These are phyloP conservation scores for Cephalopachus bancanus DNA, from an alignment of 2,797 vertebrate species.

Conservation along the genomic window DNA sequence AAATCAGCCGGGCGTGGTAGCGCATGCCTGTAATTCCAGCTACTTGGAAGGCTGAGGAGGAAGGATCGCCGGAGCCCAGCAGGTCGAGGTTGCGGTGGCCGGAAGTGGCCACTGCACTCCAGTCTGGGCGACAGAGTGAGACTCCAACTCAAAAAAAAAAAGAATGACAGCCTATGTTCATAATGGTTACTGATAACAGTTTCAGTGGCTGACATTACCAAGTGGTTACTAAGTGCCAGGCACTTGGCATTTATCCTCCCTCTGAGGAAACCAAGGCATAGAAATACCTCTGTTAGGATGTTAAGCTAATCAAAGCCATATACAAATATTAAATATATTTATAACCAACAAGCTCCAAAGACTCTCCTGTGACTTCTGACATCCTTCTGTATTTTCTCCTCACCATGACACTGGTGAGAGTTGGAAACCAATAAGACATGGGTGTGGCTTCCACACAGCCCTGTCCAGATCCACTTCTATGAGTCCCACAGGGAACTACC, in stretches of 20 bases:
- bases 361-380: background rate
- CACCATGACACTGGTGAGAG: background rate
- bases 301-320: slow-evolving; percentile 9
- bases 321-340: background rate
- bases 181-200: background rate
- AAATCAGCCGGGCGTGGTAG: too few relatives aligned
- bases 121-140: too few relatives aligned
- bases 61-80: too few relatives aligned
- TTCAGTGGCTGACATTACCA: background rate
- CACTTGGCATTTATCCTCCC: background rate
- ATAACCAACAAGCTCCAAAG: background rate
- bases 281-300: background rate
- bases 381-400: background rate
- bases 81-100: too few relatives aligned
- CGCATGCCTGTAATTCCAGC: too few relatives aligned
- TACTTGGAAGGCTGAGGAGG: too few relatives aligned
- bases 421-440: background rate
- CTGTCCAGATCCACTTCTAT: background rate
- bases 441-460: background rate
- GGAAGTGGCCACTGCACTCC: too few relatives aligned
- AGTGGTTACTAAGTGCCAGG: background rate
- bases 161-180: background rate
- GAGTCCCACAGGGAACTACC: background rate
- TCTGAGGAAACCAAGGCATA: background rate
- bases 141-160: too few relatives aligned